A percentile compares a stretch with the other conserved stretches of the same genome.
These are phyloP conservation scores for Napeogenes inachia DNA, from an alignment of 2,888 invertebrate genomes.

Conservation along the genomic window DNA sequence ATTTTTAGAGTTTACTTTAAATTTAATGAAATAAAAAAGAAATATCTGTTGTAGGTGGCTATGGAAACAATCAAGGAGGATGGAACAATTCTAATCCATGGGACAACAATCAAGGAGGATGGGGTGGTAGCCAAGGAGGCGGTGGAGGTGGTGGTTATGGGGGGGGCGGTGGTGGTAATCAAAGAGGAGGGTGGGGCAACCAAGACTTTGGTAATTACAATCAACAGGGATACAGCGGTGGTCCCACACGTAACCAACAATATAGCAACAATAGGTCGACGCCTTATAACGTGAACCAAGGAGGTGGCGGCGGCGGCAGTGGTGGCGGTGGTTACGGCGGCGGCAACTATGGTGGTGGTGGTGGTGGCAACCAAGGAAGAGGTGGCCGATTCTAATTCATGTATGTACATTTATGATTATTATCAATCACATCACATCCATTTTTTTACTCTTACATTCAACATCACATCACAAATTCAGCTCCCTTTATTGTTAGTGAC, in stretches of 20 bases:
- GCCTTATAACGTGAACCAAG: constrained; percentile 84
- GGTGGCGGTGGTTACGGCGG: constrained; percentile 54
- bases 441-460: constrained; percentile 19
- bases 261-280: constrained; percentile 82
- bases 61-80: constrained; percentile 68
- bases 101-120: constrained; percentile 53
- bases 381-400: constrained; percentile 53
- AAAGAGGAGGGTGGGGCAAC: constrained; percentile 68
- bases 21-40: constrained; percentile 5
- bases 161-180: constrained; percentile 47
- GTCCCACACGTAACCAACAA: constrained; percentile 88
- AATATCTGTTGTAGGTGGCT: constrained; percentile 52
- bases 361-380: constrained; percentile 52
- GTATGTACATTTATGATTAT: constrained; percentile 38
- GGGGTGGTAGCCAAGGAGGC: constrained; percentile 67
- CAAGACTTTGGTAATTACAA: constrained; percentile 87
- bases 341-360: constrained; percentile 59
- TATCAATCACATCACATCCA: constrained; percentile 36
- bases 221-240: constrained; percentile 90
- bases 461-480: constrained; percentile 16
- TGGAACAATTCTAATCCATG: constrained; percentile 72
- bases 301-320: constrained; percentile 68
- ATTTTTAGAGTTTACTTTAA: not conserved
- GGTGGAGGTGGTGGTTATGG: constrained; percentile 63
- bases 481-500: constrained; percentile 16